Percentiles rank a stretch among this genome's conserved stretches.
phyloP scores from a whole-genome alignment of 2,888 invertebrate genomes.

The Nasonovia ribisnigri region DNA sequence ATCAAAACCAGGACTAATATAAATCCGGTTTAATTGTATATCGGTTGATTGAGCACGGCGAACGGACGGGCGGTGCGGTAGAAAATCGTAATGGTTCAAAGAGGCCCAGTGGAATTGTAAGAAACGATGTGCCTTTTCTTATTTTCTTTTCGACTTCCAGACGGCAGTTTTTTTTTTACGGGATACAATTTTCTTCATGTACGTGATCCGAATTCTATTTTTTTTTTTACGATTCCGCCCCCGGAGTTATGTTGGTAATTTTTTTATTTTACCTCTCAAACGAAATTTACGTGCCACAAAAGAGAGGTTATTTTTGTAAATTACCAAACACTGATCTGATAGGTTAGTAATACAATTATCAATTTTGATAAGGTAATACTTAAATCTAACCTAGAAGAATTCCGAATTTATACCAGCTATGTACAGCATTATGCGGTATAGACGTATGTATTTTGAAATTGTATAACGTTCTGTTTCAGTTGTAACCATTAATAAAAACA shows the following conservation, averaged over 20 bases:
- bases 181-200: constrained; percentile 61
- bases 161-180: constrained; percentile 51
- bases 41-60: constrained; percentile 59
- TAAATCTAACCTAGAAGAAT: background rate
- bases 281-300: constrained; percentile 49
- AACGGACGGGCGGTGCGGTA: background rate
- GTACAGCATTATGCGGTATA: background rate
- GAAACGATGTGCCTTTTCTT: constrained; percentile 54
- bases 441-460: background rate
- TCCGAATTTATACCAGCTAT: background rate
- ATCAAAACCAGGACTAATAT: constrained; percentile 51
- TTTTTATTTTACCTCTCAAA: background rate
- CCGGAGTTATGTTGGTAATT: constrained; percentile 38
- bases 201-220: constrained; percentile 60
- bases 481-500: too few species aligned
- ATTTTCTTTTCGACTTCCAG: constrained; percentile 54
- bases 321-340: background rate
- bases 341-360: background rate
- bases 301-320: constrained; percentile 16
- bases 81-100: constrained; percentile 63
- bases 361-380: background rate
- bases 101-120: constrained; percentile 58
- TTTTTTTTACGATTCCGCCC: constrained; percentile 49
- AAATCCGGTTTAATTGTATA: constrained; percentile 63
- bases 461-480: background rate